Percentiles rank a stretch among this genome's conserved stretches.
Conservation (phyloP, 2,113 vertebrate species). For the Formicarius rufipectus region DNA sequence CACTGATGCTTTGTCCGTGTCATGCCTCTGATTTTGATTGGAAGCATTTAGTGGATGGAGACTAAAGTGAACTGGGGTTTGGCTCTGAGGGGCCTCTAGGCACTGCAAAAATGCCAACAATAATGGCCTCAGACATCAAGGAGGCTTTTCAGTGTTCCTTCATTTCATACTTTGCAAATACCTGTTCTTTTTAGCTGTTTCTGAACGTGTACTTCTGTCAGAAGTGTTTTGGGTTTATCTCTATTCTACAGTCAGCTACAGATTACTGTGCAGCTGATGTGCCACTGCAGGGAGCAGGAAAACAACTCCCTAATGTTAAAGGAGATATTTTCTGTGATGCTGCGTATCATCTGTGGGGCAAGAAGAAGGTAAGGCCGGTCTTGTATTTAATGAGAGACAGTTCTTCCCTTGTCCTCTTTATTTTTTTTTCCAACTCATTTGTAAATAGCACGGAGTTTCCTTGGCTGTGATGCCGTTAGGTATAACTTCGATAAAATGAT, state of each 20-base stretch:
- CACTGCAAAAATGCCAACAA: not conserved
- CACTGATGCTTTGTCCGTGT: not conserved
- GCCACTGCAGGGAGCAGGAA: not conserved
- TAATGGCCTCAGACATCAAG: not conserved
- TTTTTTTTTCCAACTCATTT: not conserved
- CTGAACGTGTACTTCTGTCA: not conserved
- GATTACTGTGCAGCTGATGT: not conserved
- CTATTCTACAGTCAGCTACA: not conserved
- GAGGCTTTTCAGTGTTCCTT: not conserved
- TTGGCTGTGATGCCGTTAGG: not conserved
- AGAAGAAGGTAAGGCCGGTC: not conserved
- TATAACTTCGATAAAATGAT: not conserved
- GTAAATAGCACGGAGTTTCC: not conserved
- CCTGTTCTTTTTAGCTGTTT: not conserved
- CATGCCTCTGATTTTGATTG: not conserved
- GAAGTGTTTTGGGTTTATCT: not conserved
- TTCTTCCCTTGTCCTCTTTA: not conserved
- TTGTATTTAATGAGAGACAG: not conserved
- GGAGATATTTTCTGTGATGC: not conserved
- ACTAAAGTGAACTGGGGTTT: not conserved
- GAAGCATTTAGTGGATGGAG: not conserved
- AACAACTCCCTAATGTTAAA: not conserved
- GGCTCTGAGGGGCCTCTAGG: not conserved
- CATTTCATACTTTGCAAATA: not conserved
- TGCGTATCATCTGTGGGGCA: not conserved